phyloP scores from a whole-genome alignment of 2,888 invertebrate genomes.

The Esperia sulphurella region DNA sequence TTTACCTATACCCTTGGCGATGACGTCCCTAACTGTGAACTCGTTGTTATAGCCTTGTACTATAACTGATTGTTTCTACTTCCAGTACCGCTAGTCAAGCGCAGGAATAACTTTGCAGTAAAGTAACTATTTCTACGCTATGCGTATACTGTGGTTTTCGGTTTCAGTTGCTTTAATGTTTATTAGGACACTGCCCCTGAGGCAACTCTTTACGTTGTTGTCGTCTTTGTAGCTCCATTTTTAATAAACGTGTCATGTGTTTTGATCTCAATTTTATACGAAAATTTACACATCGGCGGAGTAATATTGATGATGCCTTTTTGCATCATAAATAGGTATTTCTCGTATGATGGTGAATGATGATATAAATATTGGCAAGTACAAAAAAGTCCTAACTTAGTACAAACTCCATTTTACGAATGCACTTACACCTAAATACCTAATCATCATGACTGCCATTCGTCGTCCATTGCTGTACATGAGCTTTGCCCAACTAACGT shows the following conservation, averaged over 20 bases:
- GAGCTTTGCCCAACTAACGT: too few species aligned
- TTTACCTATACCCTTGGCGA: not conserved
- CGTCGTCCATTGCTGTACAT: too few species aligned
- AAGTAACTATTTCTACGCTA: slow-evolving; percentile 18
- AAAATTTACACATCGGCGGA: too few species aligned
- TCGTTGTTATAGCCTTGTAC: not conserved
- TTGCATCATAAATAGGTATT: too few species aligned
- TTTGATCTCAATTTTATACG: not conserved
- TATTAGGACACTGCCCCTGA: slow-evolving; percentile 31
- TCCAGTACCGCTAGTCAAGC: not conserved
- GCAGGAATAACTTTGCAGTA: slow-evolving; percentile 11
- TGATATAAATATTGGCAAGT: too few species aligned
- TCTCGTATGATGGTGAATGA: too few species aligned
- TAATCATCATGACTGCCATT: too few species aligned
- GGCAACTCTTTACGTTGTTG: slow-evolving; percentile 1
- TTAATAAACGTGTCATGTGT: not conserved
- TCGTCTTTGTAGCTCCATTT: not conserved
- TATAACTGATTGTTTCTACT: too few species aligned
- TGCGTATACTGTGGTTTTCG: slow-evolving; percentile 4
- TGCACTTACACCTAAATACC: too few species aligned
- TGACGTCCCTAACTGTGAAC: not conserved
- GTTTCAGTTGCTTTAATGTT: slow-evolving; percentile 26
- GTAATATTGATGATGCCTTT: too few species aligned
- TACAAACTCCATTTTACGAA: too few species aligned
- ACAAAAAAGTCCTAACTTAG: too few species aligned